Evolutionary conservation across 2,113 vertebrate genomes (phyloP).

Genomic region (Axis porcinus): DNA sequence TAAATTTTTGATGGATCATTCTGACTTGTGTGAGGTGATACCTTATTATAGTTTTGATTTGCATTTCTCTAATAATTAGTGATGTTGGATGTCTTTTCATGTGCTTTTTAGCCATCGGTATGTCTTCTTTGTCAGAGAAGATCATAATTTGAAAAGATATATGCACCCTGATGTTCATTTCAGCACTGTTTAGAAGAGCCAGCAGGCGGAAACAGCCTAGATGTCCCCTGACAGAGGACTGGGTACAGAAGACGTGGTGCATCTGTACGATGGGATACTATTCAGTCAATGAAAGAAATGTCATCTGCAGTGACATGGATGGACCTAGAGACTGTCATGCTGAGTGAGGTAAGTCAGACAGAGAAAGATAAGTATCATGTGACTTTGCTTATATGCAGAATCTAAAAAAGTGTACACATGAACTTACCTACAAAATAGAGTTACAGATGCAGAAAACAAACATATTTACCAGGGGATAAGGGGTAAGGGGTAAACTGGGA

Average conservation of each 20-base stretch:
- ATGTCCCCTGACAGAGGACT: neutral
- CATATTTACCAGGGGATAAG: neutral
- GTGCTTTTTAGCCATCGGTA: neutral
- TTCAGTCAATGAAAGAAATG: neutral
- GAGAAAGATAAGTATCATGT: neutral
- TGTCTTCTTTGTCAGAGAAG: neutral
- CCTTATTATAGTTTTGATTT: neutral
- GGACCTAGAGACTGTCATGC: neutral
- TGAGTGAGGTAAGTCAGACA: neutral
- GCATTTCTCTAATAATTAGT: neutral
- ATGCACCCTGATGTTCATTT: neutral
- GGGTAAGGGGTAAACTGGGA: neutral
- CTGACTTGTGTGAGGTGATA: neutral
- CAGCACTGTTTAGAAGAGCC: neutral
- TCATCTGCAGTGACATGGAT: neutral
- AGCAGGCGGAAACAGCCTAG: neutral
- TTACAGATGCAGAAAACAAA: neutral
- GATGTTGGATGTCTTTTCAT: neutral
- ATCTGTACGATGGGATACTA: neutral
- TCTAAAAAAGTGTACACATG: neutral
- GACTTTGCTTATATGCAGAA: neutral
- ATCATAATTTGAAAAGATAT: neutral
- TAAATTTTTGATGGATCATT: neutral
- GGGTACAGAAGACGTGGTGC: neutral
- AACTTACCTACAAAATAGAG: neutral